phyloP scores from a whole-genome alignment of 2,113 vertebrate genomes.

The Tachysurus fulvidraco region DNA sequence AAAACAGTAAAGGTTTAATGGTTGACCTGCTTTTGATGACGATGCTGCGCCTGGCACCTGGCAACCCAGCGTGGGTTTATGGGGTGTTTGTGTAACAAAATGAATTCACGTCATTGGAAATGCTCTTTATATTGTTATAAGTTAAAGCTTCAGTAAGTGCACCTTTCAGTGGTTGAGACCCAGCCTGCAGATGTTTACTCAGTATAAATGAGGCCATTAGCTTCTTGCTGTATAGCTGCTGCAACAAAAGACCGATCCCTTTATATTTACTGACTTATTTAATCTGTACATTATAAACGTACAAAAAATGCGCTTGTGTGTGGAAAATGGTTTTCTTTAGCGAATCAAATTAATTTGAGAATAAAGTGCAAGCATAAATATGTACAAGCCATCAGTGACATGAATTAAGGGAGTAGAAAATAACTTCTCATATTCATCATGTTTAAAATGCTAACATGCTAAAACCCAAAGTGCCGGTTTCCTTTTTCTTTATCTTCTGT shows the following conservation, averaged over 20 bases:
- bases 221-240: neutral
- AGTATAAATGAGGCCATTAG: slow-evolving; percentile 5
- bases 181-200: neutral
- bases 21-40: neutral
- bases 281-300: neutral
- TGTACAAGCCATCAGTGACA: too few relatives aligned
- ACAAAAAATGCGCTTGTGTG: neutral
- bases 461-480: too few relatives aligned
- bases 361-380: too few relatives aligned
- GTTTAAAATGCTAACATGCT: too few relatives aligned
- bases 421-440: too few relatives aligned
- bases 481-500: too few relatives aligned
- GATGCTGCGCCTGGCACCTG: neutral
- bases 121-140: neutral
- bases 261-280: neutral
- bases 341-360: too few relatives aligned
- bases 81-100: neutral
- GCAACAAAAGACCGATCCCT: neutral
- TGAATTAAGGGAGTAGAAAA: too few relatives aligned
- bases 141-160: neutral
- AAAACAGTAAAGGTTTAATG: neutral
- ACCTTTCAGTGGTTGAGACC: neutral
- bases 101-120: neutral
- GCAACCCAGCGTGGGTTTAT: neutral
- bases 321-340: too few relatives aligned